Base-by-base conservation (phyloP, 2,113 vertebrate species). In the Macaca mulatta region DNA sequence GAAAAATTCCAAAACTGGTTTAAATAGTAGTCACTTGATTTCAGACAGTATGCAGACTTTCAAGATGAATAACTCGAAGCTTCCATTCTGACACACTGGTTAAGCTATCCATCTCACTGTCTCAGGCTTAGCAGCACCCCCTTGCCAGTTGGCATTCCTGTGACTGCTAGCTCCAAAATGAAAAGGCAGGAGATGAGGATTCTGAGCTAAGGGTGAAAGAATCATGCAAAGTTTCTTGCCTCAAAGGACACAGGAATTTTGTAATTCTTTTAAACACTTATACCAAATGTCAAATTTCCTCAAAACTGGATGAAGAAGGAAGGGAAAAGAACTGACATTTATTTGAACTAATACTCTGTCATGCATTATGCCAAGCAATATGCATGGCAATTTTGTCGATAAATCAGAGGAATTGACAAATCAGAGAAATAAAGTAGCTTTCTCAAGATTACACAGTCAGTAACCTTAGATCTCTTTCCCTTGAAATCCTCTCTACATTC, bases 221-320 rank as follows among this genome's bases (percentile, higher is more conserved):
- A 67, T 52, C 35, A 50, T 27, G 35, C 6, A 27, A 85, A 83
- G 18, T 74, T 92, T 84, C 40, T 80, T 75, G 22, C 25, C 25
- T 61, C 2, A 38, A 23, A 70, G 38, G 61, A 70, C 59, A 81
- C 0, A 30, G 22, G 23, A 32, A 83, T 84, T 43, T 14, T 94
- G 11, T 83, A 43, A 87, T 86, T 93, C 67, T 70, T 64, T 50
- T 93, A 59, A 90, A 69, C 14, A 80, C 32, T 55, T 89, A 22
- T 8, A 89, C 35, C 23, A 89, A 9, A 22, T 86, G 83, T 61
- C 80, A 82, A 86, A 89, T 85, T 89, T 93, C 35, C 74, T 59
- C 70, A 55, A 96, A 95, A 78, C 50, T 52, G n/a, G 38, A 64
- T 83, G 70, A 96, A 90, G 82, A 84, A 96, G 59, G 25, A 93